These are phyloP conservation scores for Zaprionus ghesquierei DNA, from an alignment of 1,140 invertebrate genomes.

Conservation along the genomic window DNA sequence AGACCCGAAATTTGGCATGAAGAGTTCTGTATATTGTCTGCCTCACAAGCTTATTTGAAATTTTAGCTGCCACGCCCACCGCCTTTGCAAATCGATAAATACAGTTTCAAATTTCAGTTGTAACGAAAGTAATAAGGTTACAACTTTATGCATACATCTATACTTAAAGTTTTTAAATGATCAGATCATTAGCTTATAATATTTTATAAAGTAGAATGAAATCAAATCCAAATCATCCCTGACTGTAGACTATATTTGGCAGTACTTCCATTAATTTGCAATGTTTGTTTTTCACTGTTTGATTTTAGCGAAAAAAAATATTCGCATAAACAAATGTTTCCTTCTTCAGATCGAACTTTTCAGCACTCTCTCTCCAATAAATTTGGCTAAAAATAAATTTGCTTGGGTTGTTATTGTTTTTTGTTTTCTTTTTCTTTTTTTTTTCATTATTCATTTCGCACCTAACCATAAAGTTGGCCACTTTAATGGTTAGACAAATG, in stretches of 20 bases:
- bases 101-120: no score
- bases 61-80: no score
- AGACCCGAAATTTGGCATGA: no score
- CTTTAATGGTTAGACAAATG: constrained; percentile 59
- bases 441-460: constrained; percentile 61
- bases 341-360: constrained; percentile 43
- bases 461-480: constrained; percentile 66
- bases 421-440: neutral
- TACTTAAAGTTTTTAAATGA: no score
- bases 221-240: no score
- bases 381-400: constrained; percentile 42
- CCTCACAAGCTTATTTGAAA: no score
- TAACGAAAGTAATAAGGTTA: no score
- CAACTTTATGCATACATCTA: no score
- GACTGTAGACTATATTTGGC: constrained; percentile 16
- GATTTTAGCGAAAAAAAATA: constrained; percentile 30
- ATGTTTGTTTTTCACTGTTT: constrained; percentile 25
- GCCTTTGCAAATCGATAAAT: no score
- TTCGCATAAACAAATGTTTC: constrained; percentile 69
- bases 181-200: no score
- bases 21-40: no score
- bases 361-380: constrained; percentile 41
- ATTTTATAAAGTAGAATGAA: no score
- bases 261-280: constrained; percentile 30
- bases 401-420: constrained; percentile 23